These are phyloP conservation scores for Biston betularia DNA, from an alignment of 2,888 invertebrate genomes.

Conservation along the genomic window DNA sequence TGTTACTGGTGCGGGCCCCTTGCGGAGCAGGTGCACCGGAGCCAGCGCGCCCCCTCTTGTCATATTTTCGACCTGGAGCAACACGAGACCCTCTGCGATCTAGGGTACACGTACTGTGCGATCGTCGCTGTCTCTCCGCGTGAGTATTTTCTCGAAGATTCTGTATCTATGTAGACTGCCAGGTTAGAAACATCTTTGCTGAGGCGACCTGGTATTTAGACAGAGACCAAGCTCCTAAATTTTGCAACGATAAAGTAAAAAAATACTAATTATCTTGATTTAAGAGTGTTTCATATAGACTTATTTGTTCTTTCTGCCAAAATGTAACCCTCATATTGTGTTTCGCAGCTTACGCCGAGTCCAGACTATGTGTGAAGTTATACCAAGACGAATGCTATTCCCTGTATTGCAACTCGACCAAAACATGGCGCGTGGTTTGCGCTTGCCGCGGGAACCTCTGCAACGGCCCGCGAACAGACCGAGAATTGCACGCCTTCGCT, in stretches of 20 bases:
- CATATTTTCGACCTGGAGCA: constrained; percentile 41
- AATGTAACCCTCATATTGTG: constrained; percentile 5
- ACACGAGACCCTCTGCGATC: constrained; percentile 68
- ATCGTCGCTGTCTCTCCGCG: constrained; percentile 74
- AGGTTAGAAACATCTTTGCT: no score
- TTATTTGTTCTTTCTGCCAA: background rate
- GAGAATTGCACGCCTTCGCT: constrained; percentile 70
- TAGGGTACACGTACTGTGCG: constrained; percentile 71
- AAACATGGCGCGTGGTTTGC: constrained; percentile 76
- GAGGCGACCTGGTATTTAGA: no score
- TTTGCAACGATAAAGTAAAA: no score
- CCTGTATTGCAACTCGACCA: constrained; percentile 74
- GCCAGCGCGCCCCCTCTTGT: constrained; percentile 71
- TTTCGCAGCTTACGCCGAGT: constrained; percentile 72
- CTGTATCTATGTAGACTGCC: no score
- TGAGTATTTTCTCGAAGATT: constrained; percentile 47
- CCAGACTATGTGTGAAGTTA: constrained; percentile 76
- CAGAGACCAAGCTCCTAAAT: no score
- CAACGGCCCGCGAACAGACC: constrained; percentile 71
- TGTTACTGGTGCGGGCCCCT: constrained; percentile 83
- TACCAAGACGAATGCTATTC: constrained; percentile 81
- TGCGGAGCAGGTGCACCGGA: constrained; percentile 78
- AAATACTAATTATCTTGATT: no score
- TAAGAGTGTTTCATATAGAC: no score
- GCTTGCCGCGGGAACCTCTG: constrained; percentile 78